Evolutionary conservation across 2,113 vertebrate species (phyloP), one percentile per base, ranked within the genome.

Genomic region (Hippoglossus stenolepis): DNA sequence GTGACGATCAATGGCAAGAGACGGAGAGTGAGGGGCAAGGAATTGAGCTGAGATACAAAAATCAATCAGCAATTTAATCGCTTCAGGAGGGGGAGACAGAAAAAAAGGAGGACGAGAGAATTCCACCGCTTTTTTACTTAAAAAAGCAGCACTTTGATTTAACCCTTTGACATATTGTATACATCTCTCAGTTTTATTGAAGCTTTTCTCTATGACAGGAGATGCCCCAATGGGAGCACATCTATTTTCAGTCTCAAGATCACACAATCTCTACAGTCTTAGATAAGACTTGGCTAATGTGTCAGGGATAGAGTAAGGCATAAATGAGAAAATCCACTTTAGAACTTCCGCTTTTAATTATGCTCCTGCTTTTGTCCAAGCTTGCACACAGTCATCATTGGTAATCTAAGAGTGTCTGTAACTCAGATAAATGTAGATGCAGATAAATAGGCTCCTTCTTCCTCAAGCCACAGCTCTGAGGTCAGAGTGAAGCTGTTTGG

Each of bases 61-160:
- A 95, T 95, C 95, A 95, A 95, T 95, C 93, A 93, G 93, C 88
- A 92, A 93, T 94, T 94, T 95, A 94, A 95, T 95, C 91, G 89
- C 93, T 93, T 91, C 64, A 72, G 88, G 87, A 88, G 80, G 88
- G 90, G 83, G 79, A 82, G 75, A 83, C 60, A 51, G 79, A 72
- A 88, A 90, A 90, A 31, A 76, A 70, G 67, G 57, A 23, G n/a
- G 78, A 82, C 53, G 57, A 70, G 83, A 90, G 87, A 92, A 92
- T 91, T 93, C 85, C 79, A 72, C 58, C 5, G 80, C 80, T 92
- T 89, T 89, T 87, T 90, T 86, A 80, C 79, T 89, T 85, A 75
- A 90, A 89, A 91, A 92, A 86, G 72, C 89, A 81, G 70, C 65
- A 51, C 82, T 92, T 85, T 87, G 85, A 88, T 88, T 93, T 89